These are phyloP conservation scores for Ceratitis capitata DNA, from an alignment of 1,140 invertebrate species.

Conservation along the genomic window DNA sequence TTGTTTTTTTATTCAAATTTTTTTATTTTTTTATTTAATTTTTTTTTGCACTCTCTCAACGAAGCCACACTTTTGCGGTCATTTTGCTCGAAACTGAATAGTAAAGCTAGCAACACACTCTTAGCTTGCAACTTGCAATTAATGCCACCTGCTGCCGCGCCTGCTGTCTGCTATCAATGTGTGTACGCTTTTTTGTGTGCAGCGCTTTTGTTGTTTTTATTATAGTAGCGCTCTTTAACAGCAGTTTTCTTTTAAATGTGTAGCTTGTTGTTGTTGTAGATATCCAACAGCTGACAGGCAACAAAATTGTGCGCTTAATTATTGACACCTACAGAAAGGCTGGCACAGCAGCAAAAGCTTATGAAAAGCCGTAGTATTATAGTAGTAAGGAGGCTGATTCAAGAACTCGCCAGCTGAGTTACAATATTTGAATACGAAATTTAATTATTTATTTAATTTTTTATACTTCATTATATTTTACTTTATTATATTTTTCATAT, in stretches of 20 bases:
- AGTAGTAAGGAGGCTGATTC: no score
- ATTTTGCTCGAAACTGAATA: neutral
- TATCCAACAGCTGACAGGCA: neutral
- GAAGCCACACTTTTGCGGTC: neutral
- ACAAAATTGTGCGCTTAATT: constrained; percentile 24
- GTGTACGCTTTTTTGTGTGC: neutral
- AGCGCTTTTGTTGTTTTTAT: neutral
- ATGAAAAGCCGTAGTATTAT: neutral
- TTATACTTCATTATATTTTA: neutral
- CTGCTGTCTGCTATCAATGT: neutral
- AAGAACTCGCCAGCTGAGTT: no score
- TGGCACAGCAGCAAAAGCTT: neutral
- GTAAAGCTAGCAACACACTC: neutral
- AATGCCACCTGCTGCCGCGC: constrained; percentile 27
- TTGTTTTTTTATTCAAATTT: neutral
- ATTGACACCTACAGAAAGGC: constrained; percentile 26
- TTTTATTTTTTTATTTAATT: neutral
- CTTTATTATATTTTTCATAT: neutral
- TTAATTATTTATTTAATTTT: no score
- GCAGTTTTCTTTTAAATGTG: neutral
- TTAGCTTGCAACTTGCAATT: constrained; percentile 23
- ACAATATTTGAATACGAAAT: no score
- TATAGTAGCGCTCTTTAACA: neutral
- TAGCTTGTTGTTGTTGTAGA: neutral
- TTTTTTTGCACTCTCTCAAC: neutral